Base-by-base conservation (phyloP, 2,797 vertebrate species). In the Oreochromis grahami region DNA sequence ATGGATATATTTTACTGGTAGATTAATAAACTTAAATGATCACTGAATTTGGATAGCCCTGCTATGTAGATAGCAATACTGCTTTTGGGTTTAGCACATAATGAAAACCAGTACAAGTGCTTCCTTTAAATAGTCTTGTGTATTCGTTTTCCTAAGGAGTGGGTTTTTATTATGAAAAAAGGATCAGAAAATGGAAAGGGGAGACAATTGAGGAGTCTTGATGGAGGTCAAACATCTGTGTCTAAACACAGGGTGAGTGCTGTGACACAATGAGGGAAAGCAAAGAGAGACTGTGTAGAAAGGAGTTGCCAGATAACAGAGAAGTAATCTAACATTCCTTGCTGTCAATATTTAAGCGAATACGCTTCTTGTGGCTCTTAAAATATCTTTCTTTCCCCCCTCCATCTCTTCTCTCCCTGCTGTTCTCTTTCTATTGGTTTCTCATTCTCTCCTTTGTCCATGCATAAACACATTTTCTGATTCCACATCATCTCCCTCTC, bases 381-480 rank as follows among this genome's bases (percentile, higher is more conserved):
- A 78, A 81, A 53, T 19, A 70, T 77, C 34, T 26, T 78, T 77
- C 9, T 8, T 79, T 55, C 19, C 63, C 51, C 52, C 58, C 17
- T 26, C 32, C 24, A 29, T 79, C 76, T 48, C 38, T 74, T 56
- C 11, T 26, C 52, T 84, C 38, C 24, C 26, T 60, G n/a, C 43
- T 77, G 78, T 53, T 76, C 63, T 72, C 70, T 41, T 79, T 89
- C 26, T 76, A 6, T 63, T 76, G 41, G 56, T 88, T 88, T 83
- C 63, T 68, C 13, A 55, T 36, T 63, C 76, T 76, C 50, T 78
- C 78, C 81, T 83, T 43, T 83, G 78, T 87, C 58, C 26, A 78
- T 29, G 82, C 84, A 79, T 83, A 84, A 91, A 86, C 84, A 86
- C 53, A 65, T 87, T 80, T 82, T 63, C 45, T 60, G 81, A 89